These are phyloP conservation scores for silkworm (Bombyx mori) DNA, from an alignment of 1,140 invertebrate genomes.

Conservation along the genomic window DNA sequence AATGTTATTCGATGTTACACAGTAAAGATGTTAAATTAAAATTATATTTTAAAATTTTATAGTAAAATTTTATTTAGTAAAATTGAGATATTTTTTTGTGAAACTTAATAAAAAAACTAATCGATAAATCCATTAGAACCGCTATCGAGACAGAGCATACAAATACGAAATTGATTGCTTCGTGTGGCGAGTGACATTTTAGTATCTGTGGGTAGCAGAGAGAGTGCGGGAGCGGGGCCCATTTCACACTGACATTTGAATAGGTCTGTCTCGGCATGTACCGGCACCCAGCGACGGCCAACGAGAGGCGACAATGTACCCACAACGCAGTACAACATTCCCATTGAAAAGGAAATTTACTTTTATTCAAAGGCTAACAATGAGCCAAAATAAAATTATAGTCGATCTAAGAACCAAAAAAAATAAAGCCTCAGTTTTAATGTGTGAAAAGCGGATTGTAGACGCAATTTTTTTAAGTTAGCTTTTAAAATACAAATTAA, in stretches of 20 bases:
- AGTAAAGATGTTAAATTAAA: no score
- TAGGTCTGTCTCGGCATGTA: conserved; percentile 61
- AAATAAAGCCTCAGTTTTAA: no score
- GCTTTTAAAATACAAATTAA: no score
- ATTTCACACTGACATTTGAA: conserved; percentile 66
- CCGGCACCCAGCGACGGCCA: conserved; percentile 56
- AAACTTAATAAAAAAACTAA: conserved; percentile 1
- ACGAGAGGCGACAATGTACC: conserved; percentile 65
- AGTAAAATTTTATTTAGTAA: no score
- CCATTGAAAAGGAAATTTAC: conserved; percentile 64
- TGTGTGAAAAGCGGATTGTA: no score
- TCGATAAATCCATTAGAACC: conserved; percentile 53
- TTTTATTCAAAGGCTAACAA: conserved; percentile 53
- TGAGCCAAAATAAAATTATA: conserved; percentile 18
- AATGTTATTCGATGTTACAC: no score
- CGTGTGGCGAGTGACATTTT: conserved; percentile 66
- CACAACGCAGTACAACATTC: conserved; percentile 48
- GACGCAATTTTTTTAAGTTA: no score
- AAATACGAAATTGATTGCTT: conserved; percentile 70
- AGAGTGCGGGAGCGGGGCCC: conserved; percentile 24
- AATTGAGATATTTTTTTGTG: no score
- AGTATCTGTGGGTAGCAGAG: conserved; percentile 37
- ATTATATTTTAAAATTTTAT: no score
- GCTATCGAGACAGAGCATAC: conserved; percentile 56
- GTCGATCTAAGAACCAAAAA: no score